Evolutionary conservation across 2,113 vertebrate genomes (phyloP).

Genomic region (Lathamus discolor): DNA sequence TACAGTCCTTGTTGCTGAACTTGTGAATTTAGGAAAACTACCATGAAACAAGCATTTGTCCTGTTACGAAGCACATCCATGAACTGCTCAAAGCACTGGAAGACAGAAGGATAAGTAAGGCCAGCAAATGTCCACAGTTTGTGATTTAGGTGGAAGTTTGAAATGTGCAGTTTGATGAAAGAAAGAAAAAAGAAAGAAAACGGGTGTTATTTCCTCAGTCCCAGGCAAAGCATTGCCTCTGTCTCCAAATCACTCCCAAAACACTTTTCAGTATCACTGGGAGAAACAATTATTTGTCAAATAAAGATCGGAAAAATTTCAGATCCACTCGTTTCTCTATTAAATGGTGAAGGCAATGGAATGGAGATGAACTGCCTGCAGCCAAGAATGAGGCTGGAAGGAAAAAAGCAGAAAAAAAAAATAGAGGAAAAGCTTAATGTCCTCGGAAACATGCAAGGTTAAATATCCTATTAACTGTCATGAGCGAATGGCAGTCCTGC

Average conservation of each 20-base stretch:
- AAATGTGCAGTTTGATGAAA: neutral
- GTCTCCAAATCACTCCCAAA: neutral
- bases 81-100: neutral
- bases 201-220: neutral
- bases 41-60: neutral
- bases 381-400: neutral
- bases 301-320: neutral
- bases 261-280: neutral
- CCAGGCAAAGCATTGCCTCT: neutral
- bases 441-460: neutral
- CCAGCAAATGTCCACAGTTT: neutral
- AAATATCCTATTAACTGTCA: neutral
- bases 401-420: neutral
- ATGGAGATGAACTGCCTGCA: neutral
- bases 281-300: slow-evolving; percentile 8
- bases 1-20: neutral
- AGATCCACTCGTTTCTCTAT: neutral
- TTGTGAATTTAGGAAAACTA: slow-evolving; percentile 6
- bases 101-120: neutral
- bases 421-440: neutral
- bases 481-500: neutral
- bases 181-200: neutral
- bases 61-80: neutral
- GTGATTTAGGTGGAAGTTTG: neutral
- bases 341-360: neutral